Evolutionary conservation across 2,113 vertebrate species (phyloP).

Genomic region (Antechinus flavipes): DNA sequence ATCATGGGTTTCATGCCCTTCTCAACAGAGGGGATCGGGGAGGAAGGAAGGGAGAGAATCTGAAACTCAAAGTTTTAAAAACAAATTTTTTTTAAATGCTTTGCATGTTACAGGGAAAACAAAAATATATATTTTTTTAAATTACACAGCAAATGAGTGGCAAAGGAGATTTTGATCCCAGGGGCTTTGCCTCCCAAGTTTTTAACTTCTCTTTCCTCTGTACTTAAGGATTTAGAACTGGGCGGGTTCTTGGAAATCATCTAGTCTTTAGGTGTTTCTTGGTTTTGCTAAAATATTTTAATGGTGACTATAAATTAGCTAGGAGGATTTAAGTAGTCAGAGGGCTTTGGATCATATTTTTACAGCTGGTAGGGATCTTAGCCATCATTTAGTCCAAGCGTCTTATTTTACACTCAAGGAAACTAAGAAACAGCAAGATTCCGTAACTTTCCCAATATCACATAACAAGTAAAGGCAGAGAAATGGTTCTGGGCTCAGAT

Average conservation of each 20-base stretch:
- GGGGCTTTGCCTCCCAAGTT: background rate
- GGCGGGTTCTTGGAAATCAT: background rate
- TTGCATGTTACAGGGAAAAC: no score
- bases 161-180: background rate
- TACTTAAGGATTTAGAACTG: background rate
- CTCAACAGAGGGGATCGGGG: no score
- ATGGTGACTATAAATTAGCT: background rate
- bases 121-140: no score
- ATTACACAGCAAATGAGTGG: background rate
- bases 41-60: no score
- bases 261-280: background rate
- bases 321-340: background rate
- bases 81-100: no score
- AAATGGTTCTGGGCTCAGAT: background rate
- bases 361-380: background rate
- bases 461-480: background rate
- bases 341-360: background rate
- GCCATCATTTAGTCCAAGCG: background rate
- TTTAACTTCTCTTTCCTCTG: background rate
- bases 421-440: background rate
- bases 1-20: no score
- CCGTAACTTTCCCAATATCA: background rate
- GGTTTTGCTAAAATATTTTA: background rate
- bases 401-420: background rate
- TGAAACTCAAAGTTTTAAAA: no score